Base-by-base conservation (phyloP, 2,797 vertebrate genomes). In the Geotrypetes seraphini region DNA sequence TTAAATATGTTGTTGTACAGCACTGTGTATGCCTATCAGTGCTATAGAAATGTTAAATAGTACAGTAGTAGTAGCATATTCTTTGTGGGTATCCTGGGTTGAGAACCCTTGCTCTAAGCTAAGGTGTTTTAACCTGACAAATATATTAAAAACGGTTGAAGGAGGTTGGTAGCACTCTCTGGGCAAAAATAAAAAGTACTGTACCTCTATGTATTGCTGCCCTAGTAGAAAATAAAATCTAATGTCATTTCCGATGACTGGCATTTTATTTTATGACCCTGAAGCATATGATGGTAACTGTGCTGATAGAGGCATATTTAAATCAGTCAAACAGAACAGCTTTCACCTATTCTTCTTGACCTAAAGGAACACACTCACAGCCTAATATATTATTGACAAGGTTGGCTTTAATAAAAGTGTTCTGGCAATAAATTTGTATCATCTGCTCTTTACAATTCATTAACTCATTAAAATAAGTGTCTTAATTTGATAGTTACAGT, bases 391-490 rank as follows among this genome's bases (percentile, higher is more conserved):
- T 75, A 77, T 61, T 75, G 72, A 75, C 51, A 36, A 51, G 63
- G 41, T 50, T 59, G 61, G 66, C 71, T 72, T 61, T 58, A 54
- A 50, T 35, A 44, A 53, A 70, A 75, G 56, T 25, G 4, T 47
- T 54, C 54, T 33, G 54, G 55, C 57, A 50, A 75, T 74, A 61
- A 73, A 81, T 69, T 73, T 54, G 67, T 53, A 47, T 57, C 5
- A 0, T 55, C 63, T 50, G 43, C 69, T 73, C 63, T 50, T 63
- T 56, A 68, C 57, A 60, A 78, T 57, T 67, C 63, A 68, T 76
- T 74, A 68, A 47, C 60, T 77, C 67, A 69, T 76, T 78, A 77
- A 73, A 81, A 79, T 73, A 76, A 80, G 78, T 74, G 73, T 74
- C 71, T 65, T 79, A 69, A 81, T 79, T 78, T 77, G 63, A 66